These are phyloP conservation scores for Stenodera caucasica DNA, from an alignment of 2,888 invertebrate genomes.

Conservation along the genomic window DNA sequence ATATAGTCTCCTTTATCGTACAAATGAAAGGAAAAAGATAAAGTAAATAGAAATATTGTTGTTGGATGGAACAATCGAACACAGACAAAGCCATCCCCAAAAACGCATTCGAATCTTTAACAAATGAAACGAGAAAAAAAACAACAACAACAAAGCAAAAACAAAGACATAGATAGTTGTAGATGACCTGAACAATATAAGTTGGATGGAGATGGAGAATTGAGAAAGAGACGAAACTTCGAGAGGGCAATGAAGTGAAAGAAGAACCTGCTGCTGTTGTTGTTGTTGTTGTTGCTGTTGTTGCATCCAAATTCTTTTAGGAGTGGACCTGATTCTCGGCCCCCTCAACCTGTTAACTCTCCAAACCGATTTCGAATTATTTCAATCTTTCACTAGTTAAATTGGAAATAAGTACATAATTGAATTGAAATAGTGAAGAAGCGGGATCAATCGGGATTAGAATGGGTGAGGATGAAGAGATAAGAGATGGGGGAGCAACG, in stretches of 20 bases:
- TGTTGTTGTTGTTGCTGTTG: not conserved
- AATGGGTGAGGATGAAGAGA: not conserved
- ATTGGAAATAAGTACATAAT: no score
- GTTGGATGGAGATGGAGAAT: conserved; percentile 21
- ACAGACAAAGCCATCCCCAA: not conserved
- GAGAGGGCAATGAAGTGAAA: conserved; percentile 41
- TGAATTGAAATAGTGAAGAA: no score
- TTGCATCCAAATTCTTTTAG: conserved; percentile 47
- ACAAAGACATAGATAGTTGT: conserved; percentile 22
- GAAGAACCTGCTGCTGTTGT: conserved; percentile 40
- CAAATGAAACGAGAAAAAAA: no score
- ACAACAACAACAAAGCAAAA: not conserved
- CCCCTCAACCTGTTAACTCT: conserved; percentile 1
- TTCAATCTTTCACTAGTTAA: not conserved
- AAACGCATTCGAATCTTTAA: conserved; percentile 1
- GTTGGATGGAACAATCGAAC: conserved; percentile 33
- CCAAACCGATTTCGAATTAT: not conserved
- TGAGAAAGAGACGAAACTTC: not conserved
- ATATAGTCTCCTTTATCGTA: conserved; percentile 18
- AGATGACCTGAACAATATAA: conserved; percentile 35
- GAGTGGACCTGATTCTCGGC: not conserved
- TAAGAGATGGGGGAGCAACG: conserved; percentile 6
- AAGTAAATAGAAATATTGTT: conserved; percentile 50
- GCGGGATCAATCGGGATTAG: no score
- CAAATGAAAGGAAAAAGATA: conserved; percentile 34